A percentile compares a stretch with the other conserved stretches of the same genome.
These are phyloP conservation scores for Anguilla anguilla DNA, from an alignment of 2,797 vertebrate genomes.

Conservation along the genomic window DNA sequence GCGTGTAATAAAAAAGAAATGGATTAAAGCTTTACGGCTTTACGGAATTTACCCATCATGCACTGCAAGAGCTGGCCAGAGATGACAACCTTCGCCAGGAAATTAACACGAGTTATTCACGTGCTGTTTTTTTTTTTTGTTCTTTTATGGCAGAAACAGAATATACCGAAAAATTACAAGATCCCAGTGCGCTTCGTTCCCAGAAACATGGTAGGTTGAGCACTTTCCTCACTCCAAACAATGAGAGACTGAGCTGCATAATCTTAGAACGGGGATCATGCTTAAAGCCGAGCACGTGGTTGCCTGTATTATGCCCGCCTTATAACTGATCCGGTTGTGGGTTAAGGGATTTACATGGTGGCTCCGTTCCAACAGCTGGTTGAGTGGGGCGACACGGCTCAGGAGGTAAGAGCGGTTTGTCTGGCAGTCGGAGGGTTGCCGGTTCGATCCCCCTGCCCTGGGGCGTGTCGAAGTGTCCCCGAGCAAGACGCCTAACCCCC, in stretches of 20 bases:
- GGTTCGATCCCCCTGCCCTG: no score
- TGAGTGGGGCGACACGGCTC: no score
- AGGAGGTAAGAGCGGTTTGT: no score
- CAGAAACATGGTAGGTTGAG: constrained; percentile 73
- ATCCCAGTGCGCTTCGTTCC: constrained; percentile 75
- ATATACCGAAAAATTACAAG: constrained; percentile 79
- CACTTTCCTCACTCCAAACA: not conserved
- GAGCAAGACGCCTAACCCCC: no score
- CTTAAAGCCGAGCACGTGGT: not conserved
- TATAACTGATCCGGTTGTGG: not conserved
- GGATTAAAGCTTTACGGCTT: not conserved
- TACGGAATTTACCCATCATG: not conserved
- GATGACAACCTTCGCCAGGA: not conserved
- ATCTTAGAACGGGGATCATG: no score
- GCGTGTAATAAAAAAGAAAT: not conserved
- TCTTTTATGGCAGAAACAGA: constrained; percentile 67
- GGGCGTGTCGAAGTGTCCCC: no score
- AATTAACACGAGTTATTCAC: not conserved
- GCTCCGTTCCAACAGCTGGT: no score
- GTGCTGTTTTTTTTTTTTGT: not conserved
- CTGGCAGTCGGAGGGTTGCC: no score
- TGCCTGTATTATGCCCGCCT: no score
- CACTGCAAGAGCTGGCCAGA: not conserved
- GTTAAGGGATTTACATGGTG: no score
- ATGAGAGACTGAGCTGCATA: not conserved